Evolutionary conservation across 1,140 invertebrate genomes (phyloP).

Genomic region (Ruditapes philippinarum): DNA sequence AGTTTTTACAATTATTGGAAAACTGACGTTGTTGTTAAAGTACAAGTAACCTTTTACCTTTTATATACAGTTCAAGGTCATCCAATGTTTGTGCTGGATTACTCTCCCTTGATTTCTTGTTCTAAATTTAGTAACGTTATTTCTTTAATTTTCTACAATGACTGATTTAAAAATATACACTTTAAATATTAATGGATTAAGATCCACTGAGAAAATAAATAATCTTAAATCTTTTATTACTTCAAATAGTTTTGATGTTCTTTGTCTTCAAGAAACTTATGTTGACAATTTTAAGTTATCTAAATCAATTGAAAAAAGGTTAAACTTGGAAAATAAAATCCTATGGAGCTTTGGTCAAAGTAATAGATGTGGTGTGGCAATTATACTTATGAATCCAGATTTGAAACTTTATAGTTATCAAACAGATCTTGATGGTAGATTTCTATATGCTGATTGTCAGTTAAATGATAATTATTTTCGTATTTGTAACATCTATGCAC

Average conservation of each 20-base stretch:
- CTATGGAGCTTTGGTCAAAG: background rate
- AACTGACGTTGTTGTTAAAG: too few species aligned
- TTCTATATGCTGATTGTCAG: conserved; percentile 62
- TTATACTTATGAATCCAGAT: background rate
- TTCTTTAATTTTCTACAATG: background rate
- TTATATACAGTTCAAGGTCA: too few species aligned
- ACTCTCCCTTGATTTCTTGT: too few species aligned
- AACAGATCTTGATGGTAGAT: conserved; percentile 68
- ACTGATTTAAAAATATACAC: conserved; percentile 19
- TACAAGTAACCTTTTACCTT: too few species aligned
- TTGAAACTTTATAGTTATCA: conserved; percentile 46
- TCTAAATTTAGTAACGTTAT: too few species aligned
- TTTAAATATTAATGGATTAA: conserved; percentile 43
- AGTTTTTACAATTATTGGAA: too few species aligned
- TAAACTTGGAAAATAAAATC: background rate
- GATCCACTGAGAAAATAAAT: background rate
- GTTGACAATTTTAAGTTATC: conserved; percentile 5
- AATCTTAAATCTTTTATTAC: conserved; percentile 18
- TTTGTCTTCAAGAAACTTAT: conserved; percentile 40
- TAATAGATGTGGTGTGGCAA: background rate
- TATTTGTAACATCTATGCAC: conserved; percentile 68
- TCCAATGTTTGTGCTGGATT: too few species aligned
- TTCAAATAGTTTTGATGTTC: conserved; percentile 6
- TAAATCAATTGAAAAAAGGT: background rate
- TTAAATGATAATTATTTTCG: conserved; percentile 32